Evolutionary conservation across 2,888 invertebrate genomes (phyloP).

Genomic region (Morpho helenor): DNA sequence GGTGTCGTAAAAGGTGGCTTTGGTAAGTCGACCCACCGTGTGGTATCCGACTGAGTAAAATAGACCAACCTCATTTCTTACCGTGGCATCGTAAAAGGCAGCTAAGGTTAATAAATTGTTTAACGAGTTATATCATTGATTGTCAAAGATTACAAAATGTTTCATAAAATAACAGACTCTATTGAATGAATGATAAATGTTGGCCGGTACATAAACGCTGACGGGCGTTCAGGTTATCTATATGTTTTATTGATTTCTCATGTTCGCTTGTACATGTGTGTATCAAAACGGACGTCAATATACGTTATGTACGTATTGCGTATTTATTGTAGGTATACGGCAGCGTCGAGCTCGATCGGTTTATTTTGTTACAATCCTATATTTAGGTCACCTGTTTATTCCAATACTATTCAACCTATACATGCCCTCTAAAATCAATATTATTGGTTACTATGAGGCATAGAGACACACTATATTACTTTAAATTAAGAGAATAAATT

Average conservation of each 20-base stretch:
- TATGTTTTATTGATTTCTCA: conserved; percentile 52
- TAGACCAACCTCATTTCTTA: no score
- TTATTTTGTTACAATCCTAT: conserved; percentile 38
- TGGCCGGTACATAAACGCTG: conserved; percentile 13
- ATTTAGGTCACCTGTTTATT: conserved; percentile 36
- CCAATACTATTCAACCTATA: background rate
- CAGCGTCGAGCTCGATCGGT: conserved; percentile 32
- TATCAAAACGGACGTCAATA: conserved; percentile 39
- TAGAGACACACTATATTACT: no score
- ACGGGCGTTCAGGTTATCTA: conserved; percentile 31
- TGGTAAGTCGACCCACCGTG: no score
- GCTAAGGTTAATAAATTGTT: no score
- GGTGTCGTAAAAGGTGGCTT: no score
- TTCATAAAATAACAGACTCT: no score
- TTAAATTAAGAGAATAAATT: no score
- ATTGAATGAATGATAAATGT: background rate
- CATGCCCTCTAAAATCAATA: background rate
- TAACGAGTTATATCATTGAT: no score
- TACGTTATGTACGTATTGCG: conserved; percentile 35
- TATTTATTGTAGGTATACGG: conserved; percentile 18
- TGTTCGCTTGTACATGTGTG: conserved; percentile 36
- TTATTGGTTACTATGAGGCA: no score
- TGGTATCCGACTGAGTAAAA: no score
- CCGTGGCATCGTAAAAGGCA: no score
- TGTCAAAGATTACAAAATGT: no score